phyloP scores from a whole-genome alignment of 53 echinoderm and acorn worm species.

The Pentamera pediparva region DNA sequence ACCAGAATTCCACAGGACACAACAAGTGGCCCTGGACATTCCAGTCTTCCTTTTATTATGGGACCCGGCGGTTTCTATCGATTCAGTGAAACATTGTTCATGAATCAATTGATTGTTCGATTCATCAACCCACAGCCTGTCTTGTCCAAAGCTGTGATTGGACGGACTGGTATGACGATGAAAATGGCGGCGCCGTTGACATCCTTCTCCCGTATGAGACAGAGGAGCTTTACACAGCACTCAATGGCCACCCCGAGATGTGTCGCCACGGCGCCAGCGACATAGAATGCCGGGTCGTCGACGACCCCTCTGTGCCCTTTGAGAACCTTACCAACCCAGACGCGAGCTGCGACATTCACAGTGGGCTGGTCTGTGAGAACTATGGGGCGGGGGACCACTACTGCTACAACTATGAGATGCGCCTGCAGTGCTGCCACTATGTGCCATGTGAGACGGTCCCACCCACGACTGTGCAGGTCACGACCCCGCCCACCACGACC shows the following conservation, averaged over 20 bases:
- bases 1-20: no score
- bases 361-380: constrained; percentile 19
- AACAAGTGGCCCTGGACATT: no score
- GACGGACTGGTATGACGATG: constrained; percentile 24
- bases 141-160: constrained; percentile 6
- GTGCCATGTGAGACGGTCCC: neutral
- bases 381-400: neutral
- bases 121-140: no score
- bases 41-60: no score
- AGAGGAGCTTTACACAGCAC: constrained; percentile 3
- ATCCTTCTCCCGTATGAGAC: constrained; percentile 10
- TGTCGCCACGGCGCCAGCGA: constrained; percentile 4
- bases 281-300: neutral
- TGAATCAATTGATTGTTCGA: no score
- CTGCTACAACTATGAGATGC: constrained; percentile 23
- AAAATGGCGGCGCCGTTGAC: neutral
- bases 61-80: no score
- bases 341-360: neutral
- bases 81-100: no score
- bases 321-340: constrained; percentile 2
- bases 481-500: neutral
- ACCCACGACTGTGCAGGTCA: neutral
- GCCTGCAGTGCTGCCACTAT: constrained; percentile 1
- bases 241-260: neutral
- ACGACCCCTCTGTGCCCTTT: neutral